Evolutionary conservation across 2,113 vertebrate species (phyloP).

Genomic region (Cynocephalus volans): DNA sequence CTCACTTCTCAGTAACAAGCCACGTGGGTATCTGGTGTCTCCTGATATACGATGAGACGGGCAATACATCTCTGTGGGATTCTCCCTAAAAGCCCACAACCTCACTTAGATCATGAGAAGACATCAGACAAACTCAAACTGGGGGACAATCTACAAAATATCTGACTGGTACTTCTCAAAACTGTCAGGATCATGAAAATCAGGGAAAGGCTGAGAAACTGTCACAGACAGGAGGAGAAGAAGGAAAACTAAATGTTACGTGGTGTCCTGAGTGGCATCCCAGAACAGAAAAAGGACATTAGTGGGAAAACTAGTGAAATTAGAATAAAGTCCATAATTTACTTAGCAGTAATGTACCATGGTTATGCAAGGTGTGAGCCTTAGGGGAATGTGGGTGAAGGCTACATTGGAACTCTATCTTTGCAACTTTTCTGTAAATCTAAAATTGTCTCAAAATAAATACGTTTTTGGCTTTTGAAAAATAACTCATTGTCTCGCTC

Average conservation of each 20-base stretch:
- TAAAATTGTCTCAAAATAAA: neutral
- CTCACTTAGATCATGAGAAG: neutral
- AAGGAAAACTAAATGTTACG: neutral
- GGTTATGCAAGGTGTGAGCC: neutral
- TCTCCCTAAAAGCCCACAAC: slow-evolving; percentile 17
- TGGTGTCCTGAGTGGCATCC: neutral
- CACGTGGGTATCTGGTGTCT: neutral
- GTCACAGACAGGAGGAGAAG: neutral
- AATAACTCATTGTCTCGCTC: neutral
- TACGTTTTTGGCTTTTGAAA: neutral
- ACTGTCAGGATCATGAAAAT: neutral
- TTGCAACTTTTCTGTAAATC: neutral
- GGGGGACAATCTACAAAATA: neutral
- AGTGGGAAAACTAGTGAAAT: neutral
- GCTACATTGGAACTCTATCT: neutral
- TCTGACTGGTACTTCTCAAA: neutral
- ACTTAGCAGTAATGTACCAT: fast-evolving
- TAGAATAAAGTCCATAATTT: neutral
- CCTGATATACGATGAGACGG: neutral
- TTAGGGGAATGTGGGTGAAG: neutral
- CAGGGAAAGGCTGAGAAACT: neutral
- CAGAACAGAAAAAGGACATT: neutral
- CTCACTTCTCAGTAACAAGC: neutral
- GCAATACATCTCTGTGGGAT: neutral
- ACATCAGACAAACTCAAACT: neutral